Base-by-base conservation (phyloP, 2,113 vertebrate species). In the Oryzias celebensis region DNA sequence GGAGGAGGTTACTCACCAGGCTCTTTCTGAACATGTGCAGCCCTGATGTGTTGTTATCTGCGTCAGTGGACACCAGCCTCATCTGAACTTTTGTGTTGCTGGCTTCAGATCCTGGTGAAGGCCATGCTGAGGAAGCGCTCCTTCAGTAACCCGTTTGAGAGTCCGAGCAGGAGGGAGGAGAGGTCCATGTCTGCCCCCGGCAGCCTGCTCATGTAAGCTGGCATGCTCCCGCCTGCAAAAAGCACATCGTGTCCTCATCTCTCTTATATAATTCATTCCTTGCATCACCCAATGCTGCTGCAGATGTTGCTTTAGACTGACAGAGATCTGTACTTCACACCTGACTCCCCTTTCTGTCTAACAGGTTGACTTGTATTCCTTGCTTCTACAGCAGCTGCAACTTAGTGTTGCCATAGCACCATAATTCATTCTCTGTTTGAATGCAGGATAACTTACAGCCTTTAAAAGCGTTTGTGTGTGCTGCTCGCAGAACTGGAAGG, bases 111-210 rank as follows among this genome's bases (percentile, higher is more conserved):
- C 85, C 80, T 99, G 48, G 97, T 98, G 24, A 98, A 98, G 84
- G 94, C 97, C 77, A 99, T 99, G 97, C 85, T 99, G 44, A 91
- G 97, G 55, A 99, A 99, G 71, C 95, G 97, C 41, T 99, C 97
- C 73, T 99, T 99, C 78, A 93, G 97, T 43, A 99, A 99, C 68
- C 97, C 97, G 0, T 99, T 97, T 0, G 97, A 99, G 83, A 89
- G 89, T 20, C 94, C 94, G 7, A 88, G 89, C 7, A 91, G 95
- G 60, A 87, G 93, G 61, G 97, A 98, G 78, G 96, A 96, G 87
- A 82, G 96, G 8, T 98, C 96, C 66, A 96, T 97, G 95, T 98
- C 97, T 16, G 95, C 95, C 1, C 95, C 97, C 0, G 94, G 96
- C 60, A 98, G 93, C 78, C 84, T 98, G 61, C 89, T 96, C 46